Base-by-base conservation (phyloP, 2,113 vertebrate genomes). In the Pagrus major region DNA sequence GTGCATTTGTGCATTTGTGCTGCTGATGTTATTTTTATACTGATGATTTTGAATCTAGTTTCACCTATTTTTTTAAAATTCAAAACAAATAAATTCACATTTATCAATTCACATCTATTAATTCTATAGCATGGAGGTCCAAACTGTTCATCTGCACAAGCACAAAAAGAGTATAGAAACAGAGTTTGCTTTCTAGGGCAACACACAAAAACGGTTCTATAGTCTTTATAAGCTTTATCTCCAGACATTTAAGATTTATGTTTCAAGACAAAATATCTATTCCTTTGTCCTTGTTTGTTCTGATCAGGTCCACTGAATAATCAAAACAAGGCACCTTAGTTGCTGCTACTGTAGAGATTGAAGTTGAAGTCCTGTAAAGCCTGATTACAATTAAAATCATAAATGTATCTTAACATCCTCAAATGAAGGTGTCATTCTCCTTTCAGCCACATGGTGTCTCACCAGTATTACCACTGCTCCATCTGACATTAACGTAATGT, bases 361-460 rank as follows among this genome's bases (percentile, higher is more conserved):
- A 31, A 41, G 3, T 16, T 11, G 10, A 69, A 20, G 12, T 37
- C 35, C 4, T 73, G 18, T 8, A 21, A 67, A 47, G 47, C 41
- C 7, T 42, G 11, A 35, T 3, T 16, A 14, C 12, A 27, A 47
- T 41, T 49, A 11, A 54, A 58, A 29, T 21, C 33, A 20, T 23
- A 29, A 58, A 42, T 25, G 11, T 15, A 21, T 61, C 27, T 69
- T 33, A n/a, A 5, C 21, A 5, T 35, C 18, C 2, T 71, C 3
- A 54, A 7, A 35, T 66, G 29, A 46, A 41, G 70, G 44, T 80
- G 90, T 78, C n/a, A 69, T 91, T 86, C 75, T 37, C 27, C 25
- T 68, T 44, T 79, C 37, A 59, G 65, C 89, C 90, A 91, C 87
- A 83, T 3, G 83, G 73, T 89, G 91, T 88, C 91, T 75, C 87